phyloP scores from a whole-genome alignment of 2,888 invertebrate genomes.

The Smittia sp. region DNA sequence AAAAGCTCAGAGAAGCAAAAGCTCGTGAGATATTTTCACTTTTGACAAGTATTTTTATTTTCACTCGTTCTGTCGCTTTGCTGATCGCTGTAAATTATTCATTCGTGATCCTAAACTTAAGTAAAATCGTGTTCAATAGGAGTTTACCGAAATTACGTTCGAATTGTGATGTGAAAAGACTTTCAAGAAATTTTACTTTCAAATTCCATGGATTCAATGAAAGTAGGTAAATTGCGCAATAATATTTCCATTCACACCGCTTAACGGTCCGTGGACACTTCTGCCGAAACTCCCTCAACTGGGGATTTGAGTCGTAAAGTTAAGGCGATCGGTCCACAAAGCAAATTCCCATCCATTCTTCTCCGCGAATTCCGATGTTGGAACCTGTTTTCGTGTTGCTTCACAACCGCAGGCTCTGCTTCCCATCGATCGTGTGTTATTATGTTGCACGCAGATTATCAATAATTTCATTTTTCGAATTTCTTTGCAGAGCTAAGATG shows the following conservation, averaged over 20 bases:
- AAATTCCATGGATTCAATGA: conserved; percentile 11
- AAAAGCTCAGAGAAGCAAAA: conserved; percentile 23
- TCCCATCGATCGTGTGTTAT: conserved; percentile 40
- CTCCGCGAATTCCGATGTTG: conserved; percentile 18
- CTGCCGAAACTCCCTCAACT: not conserved
- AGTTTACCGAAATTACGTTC: conserved; percentile 21
- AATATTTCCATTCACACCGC: not conserved
- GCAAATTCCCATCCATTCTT: conserved; percentile 21
- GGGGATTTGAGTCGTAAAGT: not conserved
- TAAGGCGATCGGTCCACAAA: not conserved
- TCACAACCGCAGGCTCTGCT: conserved; percentile 39
- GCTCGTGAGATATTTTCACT: conserved; percentile 18
- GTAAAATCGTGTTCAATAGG: conserved; percentile 21
- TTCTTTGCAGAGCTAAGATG: conserved; percentile 36
- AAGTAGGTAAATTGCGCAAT: conserved; percentile 17
- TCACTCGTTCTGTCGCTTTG: not conserved
- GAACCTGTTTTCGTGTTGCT: conserved; percentile 36
- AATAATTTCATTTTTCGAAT: conserved; percentile 35
- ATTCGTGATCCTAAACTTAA: not conserved
- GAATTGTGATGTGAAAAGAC: not conserved
- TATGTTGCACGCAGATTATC: conserved; percentile 41
- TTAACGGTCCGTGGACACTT: not conserved
- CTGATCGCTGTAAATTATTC: not conserved
- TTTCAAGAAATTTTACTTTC: conserved; percentile 25
- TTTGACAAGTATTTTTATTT: conserved; percentile 27